phyloP scores from a whole-genome alignment of 2,797 vertebrate genomes.

The Lithobates pipiens region DNA sequence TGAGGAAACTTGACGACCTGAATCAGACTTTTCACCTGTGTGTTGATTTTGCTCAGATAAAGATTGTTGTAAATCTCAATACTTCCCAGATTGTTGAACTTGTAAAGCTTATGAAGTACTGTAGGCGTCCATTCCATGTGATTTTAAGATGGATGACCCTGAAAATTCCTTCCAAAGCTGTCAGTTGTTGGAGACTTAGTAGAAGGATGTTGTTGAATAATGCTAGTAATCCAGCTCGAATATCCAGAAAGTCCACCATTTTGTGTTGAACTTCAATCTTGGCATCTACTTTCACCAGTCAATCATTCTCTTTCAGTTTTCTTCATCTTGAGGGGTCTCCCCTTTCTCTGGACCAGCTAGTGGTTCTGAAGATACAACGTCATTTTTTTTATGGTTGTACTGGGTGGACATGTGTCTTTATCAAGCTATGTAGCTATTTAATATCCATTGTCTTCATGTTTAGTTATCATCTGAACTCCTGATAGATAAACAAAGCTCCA shows the following conservation, averaged over 20 bases:
- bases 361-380: not conserved
- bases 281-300: too few relatives aligned
- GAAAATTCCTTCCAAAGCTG: not conserved
- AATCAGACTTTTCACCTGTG: not conserved
- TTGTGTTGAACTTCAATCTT: not conserved
- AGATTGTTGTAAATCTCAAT: not conserved
- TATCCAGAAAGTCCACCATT: not conserved
- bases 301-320: not conserved
- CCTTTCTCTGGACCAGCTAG: not conserved
- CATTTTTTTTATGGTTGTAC: not conserved
- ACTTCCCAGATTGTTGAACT: not conserved
- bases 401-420: not conserved
- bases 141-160: not conserved
- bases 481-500: not conserved
- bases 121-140: not conserved
- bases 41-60: not conserved
- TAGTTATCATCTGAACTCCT: not conserved
- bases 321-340: not conserved
- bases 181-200: too few relatives aligned
- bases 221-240: not conserved
- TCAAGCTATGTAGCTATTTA: not conserved
- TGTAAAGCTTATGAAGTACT: not conserved
- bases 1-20: not conserved
- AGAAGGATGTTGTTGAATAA: not conserved
- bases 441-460: not conserved